Percentiles rank a stretch among this genome's conserved stretches.
phyloP scores from a whole-genome alignment of 2,888 invertebrate genomes.

The Bruchidius siliquastri region DNA sequence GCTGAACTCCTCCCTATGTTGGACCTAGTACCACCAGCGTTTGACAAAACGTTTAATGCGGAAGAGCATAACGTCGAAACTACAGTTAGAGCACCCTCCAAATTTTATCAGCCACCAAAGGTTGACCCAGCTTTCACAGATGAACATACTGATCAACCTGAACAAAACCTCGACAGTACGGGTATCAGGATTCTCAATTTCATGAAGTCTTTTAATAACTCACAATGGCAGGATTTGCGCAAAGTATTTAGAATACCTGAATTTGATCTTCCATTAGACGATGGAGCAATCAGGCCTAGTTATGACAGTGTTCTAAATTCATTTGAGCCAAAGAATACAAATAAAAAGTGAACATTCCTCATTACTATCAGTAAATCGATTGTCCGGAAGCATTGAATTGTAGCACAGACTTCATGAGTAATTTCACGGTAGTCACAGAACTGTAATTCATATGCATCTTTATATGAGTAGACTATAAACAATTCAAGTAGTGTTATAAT shows the following conservation, averaged over 20 bases:
- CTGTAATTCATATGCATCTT: no score
- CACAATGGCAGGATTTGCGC: slow-evolving; percentile 40
- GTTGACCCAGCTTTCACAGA: slow-evolving; percentile 25
- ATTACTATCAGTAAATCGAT: background rate
- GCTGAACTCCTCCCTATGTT: background rate
- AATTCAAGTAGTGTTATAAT: background rate
- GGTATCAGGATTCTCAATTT: slow-evolving; percentile 23
- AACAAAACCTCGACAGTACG: slow-evolving; percentile 11
- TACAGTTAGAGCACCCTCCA: slow-evolving; percentile 21
- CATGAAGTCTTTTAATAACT: slow-evolving; percentile 28
- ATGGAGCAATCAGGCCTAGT: slow-evolving; percentile 35
- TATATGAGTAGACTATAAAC: no score
- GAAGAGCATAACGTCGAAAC: background rate
- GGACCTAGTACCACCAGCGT: slow-evolving; percentile 1
- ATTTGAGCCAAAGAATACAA: slow-evolving; percentile 34
- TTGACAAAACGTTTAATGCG: background rate
- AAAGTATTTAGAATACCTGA: slow-evolving; percentile 44
- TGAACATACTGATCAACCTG: slow-evolving; percentile 11
- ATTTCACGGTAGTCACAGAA: no score
- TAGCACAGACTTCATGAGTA: no score
- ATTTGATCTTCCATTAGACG: slow-evolving; percentile 46
- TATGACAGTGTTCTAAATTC: slow-evolving; percentile 43
- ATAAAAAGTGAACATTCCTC: slow-evolving; percentile 1
- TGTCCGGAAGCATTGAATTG: background rate
- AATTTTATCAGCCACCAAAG: slow-evolving; percentile 30